Conservation (phyloP, 2,113 vertebrate species). For the Paradisaea rubra region DNA sequence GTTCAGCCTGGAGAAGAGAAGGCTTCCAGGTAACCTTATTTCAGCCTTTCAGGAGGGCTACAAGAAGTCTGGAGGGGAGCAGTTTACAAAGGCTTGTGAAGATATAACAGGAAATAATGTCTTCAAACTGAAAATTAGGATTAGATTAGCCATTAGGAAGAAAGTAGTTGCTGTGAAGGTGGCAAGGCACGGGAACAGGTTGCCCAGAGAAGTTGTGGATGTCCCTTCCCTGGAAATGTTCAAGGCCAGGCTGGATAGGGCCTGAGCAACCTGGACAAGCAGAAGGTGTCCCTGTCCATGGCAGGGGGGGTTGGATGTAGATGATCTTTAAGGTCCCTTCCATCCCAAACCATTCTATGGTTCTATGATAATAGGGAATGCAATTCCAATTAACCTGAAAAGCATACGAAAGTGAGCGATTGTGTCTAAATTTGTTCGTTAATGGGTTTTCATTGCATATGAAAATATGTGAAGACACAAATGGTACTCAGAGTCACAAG, state of each 20-base stretch:
- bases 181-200: neutral
- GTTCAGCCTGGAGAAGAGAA: neutral
- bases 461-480: neutral
- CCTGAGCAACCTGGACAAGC: neutral
- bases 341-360: neutral
- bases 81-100: neutral
- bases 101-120: neutral
- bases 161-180: neutral
- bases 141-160: neutral
- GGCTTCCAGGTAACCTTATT: neutral
- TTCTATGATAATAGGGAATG: neutral
- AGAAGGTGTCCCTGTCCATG: neutral
- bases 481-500: neutral
- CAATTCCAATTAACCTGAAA: neutral
- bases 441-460: neutral
- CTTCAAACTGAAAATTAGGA: neutral
- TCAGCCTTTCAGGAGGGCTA: neutral
- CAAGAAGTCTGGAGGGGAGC: neutral
- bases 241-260: neutral
- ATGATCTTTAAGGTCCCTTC: neutral
- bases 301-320: neutral
- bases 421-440: neutral
- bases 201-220: neutral
- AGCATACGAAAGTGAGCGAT: neutral
- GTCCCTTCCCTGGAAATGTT: neutral